A percentile compares a stretch with the other conserved stretches of the same genome.
These are phyloP conservation scores for Microtus ochrogaster DNA, from an alignment of 2,113 vertebrate species.

Conservation along the genomic window DNA sequence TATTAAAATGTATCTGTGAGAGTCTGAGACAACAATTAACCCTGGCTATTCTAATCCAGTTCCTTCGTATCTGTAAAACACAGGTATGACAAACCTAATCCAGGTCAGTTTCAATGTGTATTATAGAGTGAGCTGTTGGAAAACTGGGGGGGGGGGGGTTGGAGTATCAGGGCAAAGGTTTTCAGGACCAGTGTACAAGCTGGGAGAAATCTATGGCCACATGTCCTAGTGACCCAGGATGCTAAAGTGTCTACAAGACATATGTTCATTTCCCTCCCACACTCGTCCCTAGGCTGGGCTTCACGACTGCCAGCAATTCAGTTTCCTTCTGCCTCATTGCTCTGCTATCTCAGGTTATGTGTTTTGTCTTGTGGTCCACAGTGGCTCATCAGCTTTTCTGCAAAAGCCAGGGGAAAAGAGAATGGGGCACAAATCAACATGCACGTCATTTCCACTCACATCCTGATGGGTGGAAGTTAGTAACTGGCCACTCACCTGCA, in stretches of 20 bases:
- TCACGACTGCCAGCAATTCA: not conserved
- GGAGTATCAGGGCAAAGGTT: not conserved
- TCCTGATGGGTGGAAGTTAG: not conserved
- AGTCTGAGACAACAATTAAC: not conserved
- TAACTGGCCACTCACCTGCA: not conserved
- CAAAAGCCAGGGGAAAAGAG: too few relatives aligned
- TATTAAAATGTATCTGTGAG: not conserved
- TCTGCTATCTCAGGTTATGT: not conserved
- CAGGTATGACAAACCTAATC: not conserved
- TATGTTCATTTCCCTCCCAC: not conserved
- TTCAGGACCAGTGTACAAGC: not conserved
- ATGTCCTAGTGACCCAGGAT: not conserved
- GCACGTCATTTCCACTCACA: not conserved
- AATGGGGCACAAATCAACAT: not conserved
- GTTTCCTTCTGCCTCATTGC: not conserved
- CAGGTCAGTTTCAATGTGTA: not conserved
- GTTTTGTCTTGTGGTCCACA: not conserved
- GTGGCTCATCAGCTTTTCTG: not conserved
- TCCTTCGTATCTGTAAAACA: not conserved
- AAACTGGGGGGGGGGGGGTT: not conserved
- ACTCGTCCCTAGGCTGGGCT: not conserved
- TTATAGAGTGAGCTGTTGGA: not conserved
- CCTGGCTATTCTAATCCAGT: not conserved
- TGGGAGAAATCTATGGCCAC: not conserved
- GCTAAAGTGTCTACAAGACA: not conserved